A percentile compares a stretch with the other conserved stretches of the same genome.
Evolutionary conservation across 1,140 invertebrate species (phyloP).

Genomic region (Portunus trituberculatus): DNA sequence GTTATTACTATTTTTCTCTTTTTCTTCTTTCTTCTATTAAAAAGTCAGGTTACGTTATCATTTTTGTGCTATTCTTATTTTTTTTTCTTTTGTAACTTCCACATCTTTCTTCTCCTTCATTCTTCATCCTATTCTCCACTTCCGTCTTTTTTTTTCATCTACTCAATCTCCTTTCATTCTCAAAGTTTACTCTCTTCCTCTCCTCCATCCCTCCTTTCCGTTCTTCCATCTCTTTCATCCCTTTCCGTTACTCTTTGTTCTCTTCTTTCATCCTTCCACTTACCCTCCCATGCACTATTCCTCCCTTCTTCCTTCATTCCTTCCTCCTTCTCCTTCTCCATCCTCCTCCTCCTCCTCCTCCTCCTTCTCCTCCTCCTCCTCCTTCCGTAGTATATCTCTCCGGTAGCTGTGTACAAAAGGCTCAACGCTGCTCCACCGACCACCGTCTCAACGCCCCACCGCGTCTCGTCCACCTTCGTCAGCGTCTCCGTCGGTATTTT

Average conservation of each 20-base stretch:
- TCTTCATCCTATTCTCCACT: neutral
- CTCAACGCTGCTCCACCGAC: neutral
- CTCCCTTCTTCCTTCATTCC: neutral
- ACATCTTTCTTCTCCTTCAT: too few species aligned
- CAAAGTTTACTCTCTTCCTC: neutral
- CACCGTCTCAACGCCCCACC: neutral
- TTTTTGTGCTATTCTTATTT: too few species aligned
- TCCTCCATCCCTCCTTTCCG: neutral
- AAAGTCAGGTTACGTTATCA: too few species aligned
- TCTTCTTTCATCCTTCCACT: neutral
- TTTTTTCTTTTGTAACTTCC: neutral
- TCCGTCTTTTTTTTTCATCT: neutral
- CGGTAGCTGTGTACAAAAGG: too few species aligned
- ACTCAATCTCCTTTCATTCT: too few species aligned
- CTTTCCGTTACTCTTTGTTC: neutral
- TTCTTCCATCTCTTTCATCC: neutral
- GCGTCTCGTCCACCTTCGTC: neutral
- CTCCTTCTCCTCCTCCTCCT: too few species aligned
- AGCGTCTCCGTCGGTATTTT: neutral
- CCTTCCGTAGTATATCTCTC: neutral
- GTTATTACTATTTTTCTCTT: neutral
- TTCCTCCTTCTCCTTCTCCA: neutral
- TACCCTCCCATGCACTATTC: neutral
- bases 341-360: too few species aligned
- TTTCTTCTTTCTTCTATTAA: too few species aligned